Evolutionary conservation across 2,888 invertebrate species (phyloP).

Genomic region (Megaustenia siamemsis): DNA sequence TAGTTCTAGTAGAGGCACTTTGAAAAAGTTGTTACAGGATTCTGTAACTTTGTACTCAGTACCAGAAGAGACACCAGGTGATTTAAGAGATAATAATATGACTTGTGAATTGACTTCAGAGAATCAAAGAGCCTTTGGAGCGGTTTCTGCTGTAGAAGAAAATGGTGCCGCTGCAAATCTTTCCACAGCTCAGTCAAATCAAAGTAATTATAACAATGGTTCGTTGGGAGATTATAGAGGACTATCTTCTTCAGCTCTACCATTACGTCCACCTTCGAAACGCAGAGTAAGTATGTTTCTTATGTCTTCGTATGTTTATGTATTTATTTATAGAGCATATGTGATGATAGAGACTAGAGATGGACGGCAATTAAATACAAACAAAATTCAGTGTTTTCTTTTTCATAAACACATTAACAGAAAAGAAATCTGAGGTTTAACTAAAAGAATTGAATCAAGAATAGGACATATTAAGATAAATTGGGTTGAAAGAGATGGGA

Average conservation of each 20-base stretch:
- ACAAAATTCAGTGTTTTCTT: no score
- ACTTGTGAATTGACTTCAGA: not conserved
- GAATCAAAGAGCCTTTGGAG: constrained; percentile 1
- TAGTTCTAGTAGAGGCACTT: not conserved
- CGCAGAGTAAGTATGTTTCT: constrained; percentile 36
- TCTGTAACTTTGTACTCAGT: constrained; percentile 13
- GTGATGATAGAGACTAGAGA: no score
- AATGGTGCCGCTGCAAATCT: not conserved
- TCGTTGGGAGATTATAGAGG: not conserved
- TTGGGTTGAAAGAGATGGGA: no score
- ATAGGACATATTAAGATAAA: no score
- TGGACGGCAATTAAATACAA: no score
- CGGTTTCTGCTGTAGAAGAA: not conserved
- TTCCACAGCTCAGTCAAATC: not conserved
- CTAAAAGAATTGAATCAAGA: no score
- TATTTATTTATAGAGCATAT: no score
- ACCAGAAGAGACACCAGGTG: constrained; percentile 13
- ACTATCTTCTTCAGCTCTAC: constrained; percentile 7
- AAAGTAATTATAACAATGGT: not conserved
- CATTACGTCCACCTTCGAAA: constrained; percentile 51
- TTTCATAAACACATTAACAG: no score
- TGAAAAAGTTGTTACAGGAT: constrained; percentile 29
- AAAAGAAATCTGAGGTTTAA: no score
- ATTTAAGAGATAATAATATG: not conserved
- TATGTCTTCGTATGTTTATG: not conserved